Evolutionary conservation across 2,797 vertebrate genomes (phyloP).

Genomic region (Poeciliopsis infans): DNA sequence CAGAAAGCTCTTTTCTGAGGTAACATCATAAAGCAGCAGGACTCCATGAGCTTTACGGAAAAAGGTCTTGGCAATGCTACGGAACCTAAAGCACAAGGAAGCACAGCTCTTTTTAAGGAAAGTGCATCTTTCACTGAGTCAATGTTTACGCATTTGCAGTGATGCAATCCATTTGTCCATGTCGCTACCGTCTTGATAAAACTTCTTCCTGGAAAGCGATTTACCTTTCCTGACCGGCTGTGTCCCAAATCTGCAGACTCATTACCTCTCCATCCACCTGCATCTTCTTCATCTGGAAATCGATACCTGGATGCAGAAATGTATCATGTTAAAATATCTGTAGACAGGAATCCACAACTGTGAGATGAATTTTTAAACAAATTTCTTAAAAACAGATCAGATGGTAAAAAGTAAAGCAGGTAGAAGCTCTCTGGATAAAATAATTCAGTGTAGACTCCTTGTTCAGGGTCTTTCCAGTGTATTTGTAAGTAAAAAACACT

Average conservation of each 20-base stretch:
- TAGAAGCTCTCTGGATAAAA: neutral
- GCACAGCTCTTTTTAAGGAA: neutral
- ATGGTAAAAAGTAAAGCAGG: neutral
- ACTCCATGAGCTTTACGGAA: slow-evolving; percentile 82
- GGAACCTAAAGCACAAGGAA: slow-evolving; percentile 69
- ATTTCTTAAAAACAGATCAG: neutral
- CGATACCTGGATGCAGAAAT: slow-evolving; percentile 72
- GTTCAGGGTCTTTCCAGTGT: neutral
- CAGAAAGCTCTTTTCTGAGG: slow-evolving; percentile 82
- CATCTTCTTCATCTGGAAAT: slow-evolving; percentile 86
- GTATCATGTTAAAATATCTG: neutral
- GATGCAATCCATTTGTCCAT: neutral
- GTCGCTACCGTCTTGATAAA: slow-evolving; percentile 5
- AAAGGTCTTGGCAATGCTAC: slow-evolving; percentile 81
- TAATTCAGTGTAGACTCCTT: neutral
- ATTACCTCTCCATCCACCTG: slow-evolving; percentile 82
- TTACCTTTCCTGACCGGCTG: slow-evolving; percentile 83
- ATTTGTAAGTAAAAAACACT: neutral
- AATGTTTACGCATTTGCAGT: neutral
- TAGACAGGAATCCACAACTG: slow-evolving; percentile 3
- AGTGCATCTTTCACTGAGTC: neutral
- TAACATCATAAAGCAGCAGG: slow-evolving; percentile 82
- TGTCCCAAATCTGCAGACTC: slow-evolving; percentile 84
- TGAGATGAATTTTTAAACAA: neutral
- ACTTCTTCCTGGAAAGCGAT: no score